A percentile compares a stretch with the other conserved stretches of the same genome.
These are phyloP conservation scores for Sorex maritimensis DNA, from an alignment of 2,797 vertebrate species.

Conservation along the genomic window DNA sequence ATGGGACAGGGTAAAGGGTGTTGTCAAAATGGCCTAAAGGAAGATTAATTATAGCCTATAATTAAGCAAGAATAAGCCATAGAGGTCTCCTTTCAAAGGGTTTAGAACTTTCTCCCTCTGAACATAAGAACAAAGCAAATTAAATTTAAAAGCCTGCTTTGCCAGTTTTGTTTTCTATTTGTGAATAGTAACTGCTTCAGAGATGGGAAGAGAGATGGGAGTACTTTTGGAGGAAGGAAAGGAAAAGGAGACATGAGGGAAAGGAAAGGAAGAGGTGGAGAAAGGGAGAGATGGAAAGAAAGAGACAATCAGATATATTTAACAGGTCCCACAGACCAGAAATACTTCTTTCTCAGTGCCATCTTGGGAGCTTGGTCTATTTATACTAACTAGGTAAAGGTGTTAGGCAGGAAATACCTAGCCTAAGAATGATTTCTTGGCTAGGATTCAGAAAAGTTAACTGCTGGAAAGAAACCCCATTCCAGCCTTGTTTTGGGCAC, in stretches of 20 bases:
- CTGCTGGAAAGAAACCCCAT: neutral
- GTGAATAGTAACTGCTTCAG: conserved; percentile 40
- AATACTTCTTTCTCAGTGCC: neutral
- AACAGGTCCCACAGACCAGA: neutral
- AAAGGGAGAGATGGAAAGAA: neutral
- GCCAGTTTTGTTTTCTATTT: neutral
- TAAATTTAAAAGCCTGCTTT: conserved; percentile 27
- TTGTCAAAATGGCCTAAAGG: neutral
- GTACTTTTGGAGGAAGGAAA: neutral
- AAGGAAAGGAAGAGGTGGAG: neutral
- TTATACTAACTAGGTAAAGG: neutral
- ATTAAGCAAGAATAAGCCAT: neutral
- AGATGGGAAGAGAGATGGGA: neutral
- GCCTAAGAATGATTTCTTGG: neutral
- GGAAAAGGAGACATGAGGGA: too few species aligned
- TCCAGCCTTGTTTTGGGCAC: neutral
- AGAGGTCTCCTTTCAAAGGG: conserved; percentile 10
- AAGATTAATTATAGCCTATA: neutral
- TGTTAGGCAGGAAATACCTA: neutral
- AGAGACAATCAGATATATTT: neutral
- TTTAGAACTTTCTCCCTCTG: conserved; percentile 45
- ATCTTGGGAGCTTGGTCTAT: neutral
- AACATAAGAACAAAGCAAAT: neutral
- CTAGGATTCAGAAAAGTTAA: conserved; percentile 31
- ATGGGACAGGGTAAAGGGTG: neutral